A percentile compares a stretch with the other conserved stretches of the same genome.
Conservation (phyloP, 2,113 vertebrate species). For the Crotalus viridis region DNA sequence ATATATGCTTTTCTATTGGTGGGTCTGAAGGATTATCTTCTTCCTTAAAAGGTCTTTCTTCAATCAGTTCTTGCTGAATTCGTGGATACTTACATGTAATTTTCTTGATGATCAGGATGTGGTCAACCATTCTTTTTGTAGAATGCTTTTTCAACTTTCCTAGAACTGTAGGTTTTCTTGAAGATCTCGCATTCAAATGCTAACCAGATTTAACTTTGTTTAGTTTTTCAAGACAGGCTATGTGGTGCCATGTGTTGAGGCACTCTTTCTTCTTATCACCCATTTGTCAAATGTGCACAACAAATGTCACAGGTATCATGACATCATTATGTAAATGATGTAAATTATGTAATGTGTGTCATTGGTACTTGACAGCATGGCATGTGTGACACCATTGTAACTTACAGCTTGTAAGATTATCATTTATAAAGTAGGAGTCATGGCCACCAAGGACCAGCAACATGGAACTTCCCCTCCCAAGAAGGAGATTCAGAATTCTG, state of each 20-base stretch:
- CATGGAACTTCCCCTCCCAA: not conserved
- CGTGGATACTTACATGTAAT: not conserved
- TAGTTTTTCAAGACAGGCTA: not conserved
- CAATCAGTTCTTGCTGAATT: not conserved
- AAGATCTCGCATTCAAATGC: not conserved
- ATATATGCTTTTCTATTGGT: not conserved
- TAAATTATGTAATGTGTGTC: not conserved
- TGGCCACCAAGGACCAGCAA: not conserved
- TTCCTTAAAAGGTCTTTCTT: not conserved
- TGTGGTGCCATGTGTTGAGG: not conserved
- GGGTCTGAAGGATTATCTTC: not conserved
- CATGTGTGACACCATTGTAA: not conserved
- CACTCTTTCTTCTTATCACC: not conserved
- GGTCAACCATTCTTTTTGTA: not conserved
- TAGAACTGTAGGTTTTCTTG: not conserved
- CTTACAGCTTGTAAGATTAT: not conserved
- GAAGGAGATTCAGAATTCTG: not conserved
- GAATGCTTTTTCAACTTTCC: not conserved
- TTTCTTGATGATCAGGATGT: not conserved
- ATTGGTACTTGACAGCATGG: not conserved
- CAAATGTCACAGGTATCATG: not conserved
- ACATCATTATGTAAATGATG: not conserved
- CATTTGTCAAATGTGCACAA: not conserved
- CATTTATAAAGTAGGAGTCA: not conserved
- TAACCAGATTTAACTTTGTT: not conserved